These are phyloP conservation scores for Orthosia incerta DNA, from an alignment of 2,888 invertebrate species.

Conservation along the genomic window DNA sequence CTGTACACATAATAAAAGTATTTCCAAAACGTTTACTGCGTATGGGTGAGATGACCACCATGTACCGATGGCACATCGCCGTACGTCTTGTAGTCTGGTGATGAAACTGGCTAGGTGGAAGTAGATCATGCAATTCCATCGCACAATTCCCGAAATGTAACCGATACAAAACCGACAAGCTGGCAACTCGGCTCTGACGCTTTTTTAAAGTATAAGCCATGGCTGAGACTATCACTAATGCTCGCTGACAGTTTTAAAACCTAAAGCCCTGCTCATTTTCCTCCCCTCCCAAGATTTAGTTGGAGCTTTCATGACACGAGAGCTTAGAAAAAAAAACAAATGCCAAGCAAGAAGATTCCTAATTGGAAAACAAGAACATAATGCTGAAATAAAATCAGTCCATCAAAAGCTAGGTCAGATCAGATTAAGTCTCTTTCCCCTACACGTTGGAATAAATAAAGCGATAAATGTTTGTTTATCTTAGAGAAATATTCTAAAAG, in stretches of 20 bases:
- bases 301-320: neutral
- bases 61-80: no score
- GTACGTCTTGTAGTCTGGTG: no score
- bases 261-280: neutral
- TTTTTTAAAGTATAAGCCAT: neutral
- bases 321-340: neutral
- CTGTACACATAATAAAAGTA: no score
- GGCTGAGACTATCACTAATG: conserved; percentile 10
- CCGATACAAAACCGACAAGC: no score
- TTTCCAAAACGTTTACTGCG: no score
- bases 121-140: no score
- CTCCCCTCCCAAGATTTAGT: neutral
- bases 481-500: conserved; percentile 65
- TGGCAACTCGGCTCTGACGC: no score
- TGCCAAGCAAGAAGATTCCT: neutral
- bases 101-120: no score
- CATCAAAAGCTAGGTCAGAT: neutral
- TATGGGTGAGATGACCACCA: no score
- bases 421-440: neutral
- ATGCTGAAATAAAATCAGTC: neutral
- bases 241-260: conserved; percentile 25
- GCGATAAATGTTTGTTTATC: conserved; percentile 51
- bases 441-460: conserved; percentile 10
- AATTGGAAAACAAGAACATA: neutral
- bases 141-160: no score